Conservation (phyloP, 2,113 vertebrate species). For the Pseudonaja textilis region DNA sequence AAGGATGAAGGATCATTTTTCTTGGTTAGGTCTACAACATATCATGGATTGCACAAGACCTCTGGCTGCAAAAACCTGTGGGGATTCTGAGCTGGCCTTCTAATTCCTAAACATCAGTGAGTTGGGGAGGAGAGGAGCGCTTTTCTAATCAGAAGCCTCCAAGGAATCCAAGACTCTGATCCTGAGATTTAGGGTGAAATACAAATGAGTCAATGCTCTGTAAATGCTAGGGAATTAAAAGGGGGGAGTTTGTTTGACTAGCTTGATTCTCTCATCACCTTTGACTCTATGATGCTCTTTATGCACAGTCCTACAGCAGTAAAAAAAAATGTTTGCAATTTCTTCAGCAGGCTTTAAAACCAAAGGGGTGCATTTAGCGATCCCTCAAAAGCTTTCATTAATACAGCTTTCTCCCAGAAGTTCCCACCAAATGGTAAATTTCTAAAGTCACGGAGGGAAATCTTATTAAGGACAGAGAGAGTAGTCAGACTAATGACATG, state of each 20-base stretch:
- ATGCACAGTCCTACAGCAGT: background rate
- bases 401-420: background rate
- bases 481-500: background rate
- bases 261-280: no score
- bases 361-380: background rate
- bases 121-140: background rate
- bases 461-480: background rate
- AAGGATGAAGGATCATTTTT: background rate
- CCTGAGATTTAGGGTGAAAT: background rate
- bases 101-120: background rate
- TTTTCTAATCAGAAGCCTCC: background rate
- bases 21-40: background rate
- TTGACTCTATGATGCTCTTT: background rate
- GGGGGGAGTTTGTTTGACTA: background rate
- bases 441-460: background rate
- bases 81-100: fast-evolving
- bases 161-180: background rate
- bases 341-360: background rate
- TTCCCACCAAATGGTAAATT: background rate
- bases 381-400: background rate
- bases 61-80: fast-evolving
- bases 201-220: background rate
- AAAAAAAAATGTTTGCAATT: background rate
- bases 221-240: background rate
- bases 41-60: background rate